Conservation (phyloP, 2,113 vertebrate species). For the Prionailurus viverrinus region DNA sequence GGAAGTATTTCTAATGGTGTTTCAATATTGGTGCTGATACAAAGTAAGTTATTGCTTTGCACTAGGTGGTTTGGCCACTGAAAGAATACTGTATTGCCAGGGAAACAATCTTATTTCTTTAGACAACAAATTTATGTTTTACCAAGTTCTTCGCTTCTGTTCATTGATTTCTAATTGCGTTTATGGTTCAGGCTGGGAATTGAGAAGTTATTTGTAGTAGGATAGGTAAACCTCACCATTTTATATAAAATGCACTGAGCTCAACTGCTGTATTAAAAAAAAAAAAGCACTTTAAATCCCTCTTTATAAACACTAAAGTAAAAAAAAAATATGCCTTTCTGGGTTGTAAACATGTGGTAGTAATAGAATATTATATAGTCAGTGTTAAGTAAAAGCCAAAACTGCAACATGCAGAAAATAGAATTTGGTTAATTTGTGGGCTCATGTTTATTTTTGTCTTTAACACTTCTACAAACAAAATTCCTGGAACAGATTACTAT, state of each 20-base stretch:
- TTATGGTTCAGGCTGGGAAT: slow-evolving; percentile 53
- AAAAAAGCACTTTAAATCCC: slow-evolving; percentile 84
- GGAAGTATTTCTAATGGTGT: background rate
- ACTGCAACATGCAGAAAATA: slow-evolving; percentile 88
- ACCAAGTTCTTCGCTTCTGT: slow-evolving; percentile 35
- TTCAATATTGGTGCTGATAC: background rate
- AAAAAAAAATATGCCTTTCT: slow-evolving; percentile 78
- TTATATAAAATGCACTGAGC: background rate
- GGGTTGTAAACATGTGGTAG: slow-evolving; percentile 83
- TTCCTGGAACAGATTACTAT: slow-evolving; percentile 80
- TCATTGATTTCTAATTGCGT: background rate
- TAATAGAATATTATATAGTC: slow-evolving; percentile 86
- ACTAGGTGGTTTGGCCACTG: background rate
- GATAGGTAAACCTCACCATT: background rate
- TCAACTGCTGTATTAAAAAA: slow-evolving; percentile 76
- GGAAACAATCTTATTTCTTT: slow-evolving; percentile 62
- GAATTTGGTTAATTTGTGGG: slow-evolving; percentile 84
- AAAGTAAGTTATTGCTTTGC: slow-evolving; percentile 58
- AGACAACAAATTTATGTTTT: background rate
- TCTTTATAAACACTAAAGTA: slow-evolving; percentile 84
- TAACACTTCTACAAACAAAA: slow-evolving; percentile 77
- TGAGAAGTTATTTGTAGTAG: slow-evolving; percentile 46
- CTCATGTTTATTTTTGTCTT: slow-evolving; percentile 84
- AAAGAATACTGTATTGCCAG: slow-evolving; percentile 47
- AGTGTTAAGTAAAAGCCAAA: slow-evolving; percentile 88